phyloP scores from a whole-genome alignment of 2,113 vertebrate species.

The Saguinus imperator region DNA sequence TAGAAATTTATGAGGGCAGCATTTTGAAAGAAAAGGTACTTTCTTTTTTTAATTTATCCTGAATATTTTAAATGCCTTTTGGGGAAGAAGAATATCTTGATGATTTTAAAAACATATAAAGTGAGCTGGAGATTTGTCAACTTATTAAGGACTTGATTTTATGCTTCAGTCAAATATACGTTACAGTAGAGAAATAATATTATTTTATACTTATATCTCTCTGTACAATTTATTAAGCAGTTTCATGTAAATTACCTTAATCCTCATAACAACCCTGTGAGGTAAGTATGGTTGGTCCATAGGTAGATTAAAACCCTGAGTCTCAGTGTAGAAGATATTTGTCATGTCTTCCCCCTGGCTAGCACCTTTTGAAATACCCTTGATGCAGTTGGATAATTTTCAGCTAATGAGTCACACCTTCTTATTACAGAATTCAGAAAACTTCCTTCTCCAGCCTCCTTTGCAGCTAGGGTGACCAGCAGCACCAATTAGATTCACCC shows the following conservation, averaged over 20 bases:
- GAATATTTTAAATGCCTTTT: conserved; percentile 8
- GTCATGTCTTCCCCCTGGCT: not conserved
- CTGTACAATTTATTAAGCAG: not conserved
- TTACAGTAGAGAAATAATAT: not conserved
- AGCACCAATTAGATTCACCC: not conserved
- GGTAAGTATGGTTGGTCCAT: not conserved
- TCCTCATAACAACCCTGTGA: not conserved
- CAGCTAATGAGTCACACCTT: not conserved
- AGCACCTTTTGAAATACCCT: not conserved
- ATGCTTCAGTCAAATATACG: conserved; percentile 19
- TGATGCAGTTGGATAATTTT: not conserved
- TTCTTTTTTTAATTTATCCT: not conserved
- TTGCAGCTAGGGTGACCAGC: not conserved
- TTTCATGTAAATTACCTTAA: not conserved
- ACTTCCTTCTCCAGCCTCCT: not conserved
- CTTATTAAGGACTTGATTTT: conserved; percentile 7
- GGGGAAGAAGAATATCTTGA: not conserved
- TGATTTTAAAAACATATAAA: conserved; percentile 20
- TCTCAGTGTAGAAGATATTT: accelerated
- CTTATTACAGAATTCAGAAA: not conserved
- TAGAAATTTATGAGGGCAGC: not conserved
- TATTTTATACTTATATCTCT: not conserved
- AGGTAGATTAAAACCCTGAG: not conserved
- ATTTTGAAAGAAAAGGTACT: not conserved
- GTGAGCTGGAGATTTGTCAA: conserved; percentile 5